Conservation (phyloP, 2,113 vertebrate genomes). For the Panurus biarmicus region DNA sequence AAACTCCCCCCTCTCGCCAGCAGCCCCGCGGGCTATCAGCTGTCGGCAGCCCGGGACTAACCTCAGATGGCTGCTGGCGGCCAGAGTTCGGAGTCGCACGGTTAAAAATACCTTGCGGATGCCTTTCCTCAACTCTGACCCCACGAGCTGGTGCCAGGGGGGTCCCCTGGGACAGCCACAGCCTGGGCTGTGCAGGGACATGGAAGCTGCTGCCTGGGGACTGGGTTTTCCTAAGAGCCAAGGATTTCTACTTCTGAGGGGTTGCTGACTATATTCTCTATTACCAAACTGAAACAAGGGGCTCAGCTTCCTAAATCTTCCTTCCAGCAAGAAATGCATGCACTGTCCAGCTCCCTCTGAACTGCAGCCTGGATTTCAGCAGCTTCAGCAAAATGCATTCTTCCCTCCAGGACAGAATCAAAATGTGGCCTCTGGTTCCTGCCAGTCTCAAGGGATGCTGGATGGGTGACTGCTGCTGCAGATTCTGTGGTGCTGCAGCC, state of each 20-base stretch:
- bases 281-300: neutral
- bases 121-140: constrained; percentile 34
- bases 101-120: constrained; percentile 46
- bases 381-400: neutral
- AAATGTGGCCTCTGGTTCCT: neutral
- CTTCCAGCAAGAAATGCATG: fast-evolving
- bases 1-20: neutral
- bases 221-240: neutral
- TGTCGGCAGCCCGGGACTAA: neutral
- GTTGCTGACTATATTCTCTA: neutral
- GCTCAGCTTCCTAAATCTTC: neutral
- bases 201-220: neutral
- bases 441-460: neutral
- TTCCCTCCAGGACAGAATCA: neutral
- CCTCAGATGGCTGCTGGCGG: neutral
- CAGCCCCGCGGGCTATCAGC: neutral
- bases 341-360: neutral
- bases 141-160: fast-evolving
- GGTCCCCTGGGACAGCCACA: neutral
- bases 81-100: neutral
- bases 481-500: neutral
- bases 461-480: neutral
- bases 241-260: neutral
- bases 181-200: neutral
- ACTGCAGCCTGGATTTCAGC: neutral